A percentile compares a stretch with the other conserved stretches of the same genome.
phyloP scores from a whole-genome alignment of 1,140 invertebrate genomes.

The Latrodectus geometricus region DNA sequence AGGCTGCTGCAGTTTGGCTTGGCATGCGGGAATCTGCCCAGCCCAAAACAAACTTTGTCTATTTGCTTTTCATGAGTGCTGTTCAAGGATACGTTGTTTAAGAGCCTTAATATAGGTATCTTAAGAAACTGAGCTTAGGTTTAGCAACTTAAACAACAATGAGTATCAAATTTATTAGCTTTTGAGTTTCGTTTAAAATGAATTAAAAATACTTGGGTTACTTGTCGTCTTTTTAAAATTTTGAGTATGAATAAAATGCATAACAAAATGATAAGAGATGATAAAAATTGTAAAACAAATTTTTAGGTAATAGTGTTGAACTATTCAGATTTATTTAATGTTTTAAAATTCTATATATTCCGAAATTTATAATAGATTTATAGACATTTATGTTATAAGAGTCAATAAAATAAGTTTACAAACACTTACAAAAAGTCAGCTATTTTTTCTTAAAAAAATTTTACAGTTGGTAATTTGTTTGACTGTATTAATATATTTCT shows the following conservation, averaged over 20 bases:
- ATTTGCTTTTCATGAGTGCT: neutral
- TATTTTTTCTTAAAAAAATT: neutral
- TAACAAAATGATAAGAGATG: neutral
- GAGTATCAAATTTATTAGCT: neutral
- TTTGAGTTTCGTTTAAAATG: neutral
- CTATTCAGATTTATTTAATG: neutral
- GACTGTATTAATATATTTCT: too few species aligned
- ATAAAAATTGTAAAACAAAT: neutral
- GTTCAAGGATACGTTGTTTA: neutral
- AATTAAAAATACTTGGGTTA: neutral
- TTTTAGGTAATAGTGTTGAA: neutral
- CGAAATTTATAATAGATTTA: neutral
- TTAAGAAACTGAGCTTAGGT: neutral
- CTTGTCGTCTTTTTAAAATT: neutral
- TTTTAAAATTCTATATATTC: neutral
- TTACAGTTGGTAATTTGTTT: neutral
- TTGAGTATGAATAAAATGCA: too few species aligned
- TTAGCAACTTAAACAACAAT: neutral
- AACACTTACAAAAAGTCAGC: neutral
- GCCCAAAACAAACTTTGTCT: constrained; percentile 26
- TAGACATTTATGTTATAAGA: neutral
- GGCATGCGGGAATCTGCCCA: neutral
- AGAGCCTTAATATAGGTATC: neutral
- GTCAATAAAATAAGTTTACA: neutral
- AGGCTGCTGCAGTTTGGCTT: neutral